A percentile compares a stretch with the other conserved stretches of the same genome.
These are phyloP conservation scores for Nematopogon swammerdamellus DNA, from an alignment of 2,888 invertebrate species.

Conservation along the genomic window DNA sequence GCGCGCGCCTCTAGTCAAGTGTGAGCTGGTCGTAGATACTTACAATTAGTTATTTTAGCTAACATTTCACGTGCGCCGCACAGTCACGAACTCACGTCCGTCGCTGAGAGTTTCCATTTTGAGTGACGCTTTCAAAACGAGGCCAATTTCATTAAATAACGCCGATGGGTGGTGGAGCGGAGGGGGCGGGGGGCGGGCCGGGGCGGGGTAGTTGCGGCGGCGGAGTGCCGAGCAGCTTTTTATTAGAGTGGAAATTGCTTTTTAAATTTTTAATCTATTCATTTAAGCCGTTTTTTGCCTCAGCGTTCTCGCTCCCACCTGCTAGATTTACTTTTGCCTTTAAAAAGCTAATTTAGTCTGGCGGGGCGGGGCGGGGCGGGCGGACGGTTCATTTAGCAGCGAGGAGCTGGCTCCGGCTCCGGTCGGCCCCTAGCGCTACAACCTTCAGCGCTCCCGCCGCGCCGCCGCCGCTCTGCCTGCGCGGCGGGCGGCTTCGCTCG, in stretches of 20 bases:
- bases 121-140: too few relatives aligned
- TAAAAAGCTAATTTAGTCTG: not conserved
- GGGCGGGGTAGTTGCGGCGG: conserved; percentile 27
- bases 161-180: not conserved
- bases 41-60: too few relatives aligned
- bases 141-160: not conserved
- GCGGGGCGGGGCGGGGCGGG: not conserved
- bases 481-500: too few relatives aligned
- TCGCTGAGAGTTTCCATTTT: too few relatives aligned
- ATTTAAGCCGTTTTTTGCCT: conserved; percentile 47
- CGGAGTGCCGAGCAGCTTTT: conserved; percentile 14
- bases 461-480: too few relatives aligned
- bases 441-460: too few relatives aligned
- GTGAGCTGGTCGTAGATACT: too few relatives aligned
- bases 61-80: too few relatives aligned
- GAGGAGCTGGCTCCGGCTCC: conserved; percentile 16
- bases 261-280: conserved; percentile 48
- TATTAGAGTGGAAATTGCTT: conserved; percentile 36
- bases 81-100: too few relatives aligned
- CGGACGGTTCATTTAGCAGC: not conserved
- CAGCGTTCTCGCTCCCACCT: conserved; percentile 15
- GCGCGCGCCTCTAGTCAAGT: too few relatives aligned
- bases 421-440: conserved; percentile 19
- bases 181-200: not conserved
- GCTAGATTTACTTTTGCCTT: not conserved